phyloP scores from a whole-genome alignment of 2,113 vertebrate genomes.

The Leucopsar rothschildi region DNA sequence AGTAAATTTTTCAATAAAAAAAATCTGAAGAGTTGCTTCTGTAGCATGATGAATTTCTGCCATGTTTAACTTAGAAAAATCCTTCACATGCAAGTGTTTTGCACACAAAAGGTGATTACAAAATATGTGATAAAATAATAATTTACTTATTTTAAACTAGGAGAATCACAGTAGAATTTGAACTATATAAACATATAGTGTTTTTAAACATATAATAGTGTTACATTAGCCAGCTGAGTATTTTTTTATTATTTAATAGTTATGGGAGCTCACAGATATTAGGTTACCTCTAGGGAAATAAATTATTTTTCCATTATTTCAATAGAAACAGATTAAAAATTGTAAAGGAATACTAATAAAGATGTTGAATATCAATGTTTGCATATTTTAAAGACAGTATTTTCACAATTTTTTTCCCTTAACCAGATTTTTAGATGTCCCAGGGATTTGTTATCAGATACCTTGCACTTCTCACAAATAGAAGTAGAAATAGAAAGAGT shows the following conservation, averaged over 20 bases:
- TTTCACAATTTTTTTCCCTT: not conserved
- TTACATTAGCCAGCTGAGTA: not conserved
- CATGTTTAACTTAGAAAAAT: not conserved
- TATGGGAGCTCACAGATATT: not conserved
- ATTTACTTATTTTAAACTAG: not conserved
- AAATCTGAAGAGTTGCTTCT: not conserved
- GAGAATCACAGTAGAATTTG: not conserved
- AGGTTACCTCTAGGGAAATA: not conserved
- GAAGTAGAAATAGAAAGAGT: not conserved
- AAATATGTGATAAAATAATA: not conserved
- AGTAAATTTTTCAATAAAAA: not conserved
- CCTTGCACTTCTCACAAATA: not conserved
- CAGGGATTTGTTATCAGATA: not conserved
- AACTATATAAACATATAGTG: not conserved
- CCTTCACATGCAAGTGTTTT: not conserved
- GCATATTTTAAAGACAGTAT: not conserved
- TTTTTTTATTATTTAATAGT: not conserved
- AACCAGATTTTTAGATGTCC: not conserved
- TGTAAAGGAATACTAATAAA: not conserved
- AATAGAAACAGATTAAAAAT: not conserved
- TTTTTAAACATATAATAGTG: not conserved
- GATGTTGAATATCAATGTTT: not conserved
- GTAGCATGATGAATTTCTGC: not conserved
- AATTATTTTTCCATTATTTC: not conserved
- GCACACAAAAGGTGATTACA: not conserved